Evolutionary conservation across 2,888 invertebrate genomes (phyloP).

Genomic region (Folsomia candida): DNA sequence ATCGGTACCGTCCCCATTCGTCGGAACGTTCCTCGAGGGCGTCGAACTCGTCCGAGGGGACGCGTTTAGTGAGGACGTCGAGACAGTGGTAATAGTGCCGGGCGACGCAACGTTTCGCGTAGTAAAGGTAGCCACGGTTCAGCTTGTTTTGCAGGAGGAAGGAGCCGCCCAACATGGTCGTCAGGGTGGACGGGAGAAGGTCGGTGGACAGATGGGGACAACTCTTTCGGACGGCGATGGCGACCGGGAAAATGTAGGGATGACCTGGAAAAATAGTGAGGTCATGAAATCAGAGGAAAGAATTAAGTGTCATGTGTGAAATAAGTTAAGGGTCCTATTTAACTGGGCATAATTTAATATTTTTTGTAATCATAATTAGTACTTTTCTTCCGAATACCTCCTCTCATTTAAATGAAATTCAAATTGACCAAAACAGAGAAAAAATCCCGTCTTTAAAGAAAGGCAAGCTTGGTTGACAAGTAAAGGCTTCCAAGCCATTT

Average conservation of each 20-base stretch:
- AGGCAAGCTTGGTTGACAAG: too few relatives aligned
- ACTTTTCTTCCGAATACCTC: too few relatives aligned
- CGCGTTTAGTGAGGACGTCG: conserved; percentile 41
- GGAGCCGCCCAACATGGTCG: conserved; percentile 26
- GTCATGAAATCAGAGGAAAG: neutral
- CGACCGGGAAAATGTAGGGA: conserved; percentile 28
- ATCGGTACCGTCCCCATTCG: conserved; percentile 36
- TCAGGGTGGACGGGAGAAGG: conserved; percentile 37
- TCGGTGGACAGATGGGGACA: conserved; percentile 32
- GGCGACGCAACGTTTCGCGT: conserved; percentile 39
- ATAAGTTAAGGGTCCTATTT: too few relatives aligned
- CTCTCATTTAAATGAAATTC: too few relatives aligned
- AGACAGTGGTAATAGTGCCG: conserved; percentile 38
- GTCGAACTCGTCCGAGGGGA: conserved; percentile 29
- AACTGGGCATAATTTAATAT: too few relatives aligned
- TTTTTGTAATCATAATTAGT: too few relatives aligned
- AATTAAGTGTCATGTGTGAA: too few relatives aligned
- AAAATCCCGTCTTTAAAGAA: too few relatives aligned
- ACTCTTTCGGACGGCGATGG: conserved; percentile 26
- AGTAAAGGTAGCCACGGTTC: conserved; percentile 42
- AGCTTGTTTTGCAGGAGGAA: conserved; percentile 39
- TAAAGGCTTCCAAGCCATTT: too few relatives aligned
- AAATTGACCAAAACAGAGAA: too few relatives aligned
- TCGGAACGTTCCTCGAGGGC: conserved; percentile 32
- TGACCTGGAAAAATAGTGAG: neutral